Evolutionary conservation across 2,888 invertebrate species (phyloP).

Genomic region (Nephrotoma flavescens): DNA sequence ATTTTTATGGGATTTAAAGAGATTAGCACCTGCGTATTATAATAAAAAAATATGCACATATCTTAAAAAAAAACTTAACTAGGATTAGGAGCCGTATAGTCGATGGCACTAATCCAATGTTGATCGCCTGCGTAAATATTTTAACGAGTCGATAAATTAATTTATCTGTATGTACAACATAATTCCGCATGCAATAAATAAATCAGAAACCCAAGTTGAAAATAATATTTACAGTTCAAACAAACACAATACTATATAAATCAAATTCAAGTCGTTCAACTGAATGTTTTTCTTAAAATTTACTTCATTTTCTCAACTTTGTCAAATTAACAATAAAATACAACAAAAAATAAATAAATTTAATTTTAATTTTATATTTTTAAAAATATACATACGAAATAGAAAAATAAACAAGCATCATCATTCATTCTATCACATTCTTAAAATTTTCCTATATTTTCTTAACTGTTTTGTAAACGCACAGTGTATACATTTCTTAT

Average conservation of each 20-base stretch:
- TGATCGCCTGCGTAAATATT: background rate
- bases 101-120: background rate
- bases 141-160: background rate
- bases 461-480: background rate
- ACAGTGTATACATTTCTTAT: too few relatives aligned
- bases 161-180: background rate
- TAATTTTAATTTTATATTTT: background rate
- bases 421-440: background rate
- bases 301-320: background rate
- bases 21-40: too few relatives aligned
- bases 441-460: background rate
- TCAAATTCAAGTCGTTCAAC: background rate
- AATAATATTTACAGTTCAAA: background rate
- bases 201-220: background rate
- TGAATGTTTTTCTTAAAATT: background rate
- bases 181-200: background rate
- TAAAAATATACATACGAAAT: background rate
- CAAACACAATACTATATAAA: background rate
- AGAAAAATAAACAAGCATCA: background rate
- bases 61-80: background rate
- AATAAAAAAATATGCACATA: background rate
- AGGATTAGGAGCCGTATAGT: background rate
- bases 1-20: too few relatives aligned
- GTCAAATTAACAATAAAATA: background rate
- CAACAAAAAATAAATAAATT: background rate